Percentiles rank a stretch among this genome's conserved stretches.
Evolutionary conservation across 1,140 invertebrate species (phyloP).

Genomic region (Orius insidiosus): DNA sequence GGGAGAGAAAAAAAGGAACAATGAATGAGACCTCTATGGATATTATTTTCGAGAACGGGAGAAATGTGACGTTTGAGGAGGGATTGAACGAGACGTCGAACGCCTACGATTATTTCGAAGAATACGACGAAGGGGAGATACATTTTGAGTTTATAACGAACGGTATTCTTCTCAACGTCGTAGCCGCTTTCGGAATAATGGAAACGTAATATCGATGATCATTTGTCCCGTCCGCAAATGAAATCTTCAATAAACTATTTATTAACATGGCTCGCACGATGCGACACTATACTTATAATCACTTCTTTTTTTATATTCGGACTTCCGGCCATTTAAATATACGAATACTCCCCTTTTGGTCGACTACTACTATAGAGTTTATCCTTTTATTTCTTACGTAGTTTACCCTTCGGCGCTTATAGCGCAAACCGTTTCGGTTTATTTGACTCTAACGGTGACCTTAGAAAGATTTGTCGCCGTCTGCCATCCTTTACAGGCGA

Average conservation of each 20-base stretch:
- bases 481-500: conserved; percentile 76
- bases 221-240: conserved; percentile 85
- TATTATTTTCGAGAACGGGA: too few species aligned
- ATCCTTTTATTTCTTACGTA: conserved; percentile 60
- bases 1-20: too few species aligned
- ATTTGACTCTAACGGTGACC: conserved; percentile 87
- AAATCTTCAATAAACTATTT: conserved; percentile 85
- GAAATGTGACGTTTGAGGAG: too few species aligned
- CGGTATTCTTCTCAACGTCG: conserved; percentile 63
- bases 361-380: conserved; percentile 61
- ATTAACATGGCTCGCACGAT: conserved; percentile 73
- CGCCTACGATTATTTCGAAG: too few species aligned
- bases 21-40: too few species aligned
- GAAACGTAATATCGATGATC: conserved; percentile 77
- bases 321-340: conserved; percentile 65
- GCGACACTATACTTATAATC: conserved; percentile 75
- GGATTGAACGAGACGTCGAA: too few species aligned
- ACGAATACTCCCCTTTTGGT: conserved; percentile 52
- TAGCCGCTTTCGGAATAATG: conserved; percentile 68
- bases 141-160: conserved; percentile 65
- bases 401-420: conserved; percentile 75
- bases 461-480: conserved; percentile 92
- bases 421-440: conserved; percentile 84
- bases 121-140: conserved; percentile 21
- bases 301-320: conserved; percentile 76